phyloP scores from a whole-genome alignment of 53 echinoderm and acorn worm species.

The Arbacia lixula region DNA sequence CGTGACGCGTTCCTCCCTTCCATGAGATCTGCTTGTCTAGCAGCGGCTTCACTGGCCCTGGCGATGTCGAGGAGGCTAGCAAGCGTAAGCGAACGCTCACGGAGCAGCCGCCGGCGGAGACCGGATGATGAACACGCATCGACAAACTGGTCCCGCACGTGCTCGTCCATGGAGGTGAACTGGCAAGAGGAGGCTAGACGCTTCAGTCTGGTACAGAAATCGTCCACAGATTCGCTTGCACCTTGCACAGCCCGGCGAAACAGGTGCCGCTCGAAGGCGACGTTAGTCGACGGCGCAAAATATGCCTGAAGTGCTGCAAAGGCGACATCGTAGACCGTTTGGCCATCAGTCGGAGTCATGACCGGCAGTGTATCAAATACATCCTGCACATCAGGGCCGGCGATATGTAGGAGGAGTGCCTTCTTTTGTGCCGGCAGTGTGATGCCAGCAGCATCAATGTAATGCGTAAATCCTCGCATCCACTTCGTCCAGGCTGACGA shows the following conservation, averaged over 20 bases:
- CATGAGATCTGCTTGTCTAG: not conserved
- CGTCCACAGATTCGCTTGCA: not conserved
- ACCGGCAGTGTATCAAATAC: not conserved
- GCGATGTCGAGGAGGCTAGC: constrained; percentile 1
- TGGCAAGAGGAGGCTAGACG: not conserved
- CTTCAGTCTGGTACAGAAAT: constrained; percentile 2
- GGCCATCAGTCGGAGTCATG: not conserved
- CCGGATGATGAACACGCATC: not conserved
- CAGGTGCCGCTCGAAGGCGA: not conserved
- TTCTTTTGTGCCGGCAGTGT: not conserved
- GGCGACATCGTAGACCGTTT: not conserved
- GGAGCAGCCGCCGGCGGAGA: constrained; percentile 14
- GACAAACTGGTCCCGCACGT: constrained; percentile 18
- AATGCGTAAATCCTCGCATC: not conserved
- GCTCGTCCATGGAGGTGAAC: not conserved
- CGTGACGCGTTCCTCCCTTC: not conserved
- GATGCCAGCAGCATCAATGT: constrained; percentile 13
- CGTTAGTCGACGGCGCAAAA: not conserved
- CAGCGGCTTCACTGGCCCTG: constrained; percentile 15
- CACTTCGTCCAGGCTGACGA: constrained; percentile 16
- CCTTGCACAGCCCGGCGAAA: not conserved
- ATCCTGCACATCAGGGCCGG: constrained; percentile 3
- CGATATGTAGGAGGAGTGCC: constrained; percentile 1
- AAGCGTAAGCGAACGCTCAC: not conserved
- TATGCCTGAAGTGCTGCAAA: not conserved